Percentiles rank a stretch among this genome's conserved stretches.
Evolutionary conservation across 2,113 vertebrate species (phyloP).

Genomic region (Leucosticte australis): DNA sequence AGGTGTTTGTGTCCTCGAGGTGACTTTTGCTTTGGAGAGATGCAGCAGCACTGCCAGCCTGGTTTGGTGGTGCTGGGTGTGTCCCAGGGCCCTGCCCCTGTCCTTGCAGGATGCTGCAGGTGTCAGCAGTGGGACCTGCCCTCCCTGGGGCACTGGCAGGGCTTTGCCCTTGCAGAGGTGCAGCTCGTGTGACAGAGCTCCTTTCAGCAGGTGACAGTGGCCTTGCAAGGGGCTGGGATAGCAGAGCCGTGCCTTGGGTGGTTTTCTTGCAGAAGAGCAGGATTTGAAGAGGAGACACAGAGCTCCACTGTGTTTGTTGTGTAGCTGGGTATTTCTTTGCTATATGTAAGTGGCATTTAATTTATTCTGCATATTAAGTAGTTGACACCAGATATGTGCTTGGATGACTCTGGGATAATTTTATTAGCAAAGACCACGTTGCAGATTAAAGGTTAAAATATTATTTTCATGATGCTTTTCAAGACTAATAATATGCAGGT

Average conservation of each 20-base stretch:
- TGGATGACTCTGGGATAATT: slow-evolving; percentile 16
- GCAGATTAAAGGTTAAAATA: slow-evolving; percentile 48
- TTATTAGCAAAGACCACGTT: slow-evolving; percentile 18
- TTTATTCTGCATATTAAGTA: slow-evolving; percentile 22
- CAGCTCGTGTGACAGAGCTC: neutral
- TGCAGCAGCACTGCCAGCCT: neutral
- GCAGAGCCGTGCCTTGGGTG: fast-evolving
- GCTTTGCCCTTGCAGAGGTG: neutral
- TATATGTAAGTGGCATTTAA: slow-evolving; percentile 11
- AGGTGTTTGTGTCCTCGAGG: neutral
- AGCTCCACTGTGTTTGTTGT: fast-evolving
- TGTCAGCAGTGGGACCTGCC: neutral
- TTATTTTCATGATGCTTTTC: neutral
- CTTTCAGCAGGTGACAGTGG: fast-evolving
- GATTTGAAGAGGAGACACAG: neutral
- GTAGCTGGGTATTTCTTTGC: neutral
- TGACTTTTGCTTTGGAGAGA: neutral
- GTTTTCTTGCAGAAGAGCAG: neutral
- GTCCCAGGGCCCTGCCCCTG: neutral
- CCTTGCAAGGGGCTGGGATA: neutral
- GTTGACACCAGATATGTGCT: neutral
- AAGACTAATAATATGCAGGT: neutral
- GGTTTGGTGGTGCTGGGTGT: neutral
- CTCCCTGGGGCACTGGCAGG: neutral
- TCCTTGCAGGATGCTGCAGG: neutral